phyloP scores from a whole-genome alignment of 1,140 invertebrate species.

The Heterodera carotae region DNA sequence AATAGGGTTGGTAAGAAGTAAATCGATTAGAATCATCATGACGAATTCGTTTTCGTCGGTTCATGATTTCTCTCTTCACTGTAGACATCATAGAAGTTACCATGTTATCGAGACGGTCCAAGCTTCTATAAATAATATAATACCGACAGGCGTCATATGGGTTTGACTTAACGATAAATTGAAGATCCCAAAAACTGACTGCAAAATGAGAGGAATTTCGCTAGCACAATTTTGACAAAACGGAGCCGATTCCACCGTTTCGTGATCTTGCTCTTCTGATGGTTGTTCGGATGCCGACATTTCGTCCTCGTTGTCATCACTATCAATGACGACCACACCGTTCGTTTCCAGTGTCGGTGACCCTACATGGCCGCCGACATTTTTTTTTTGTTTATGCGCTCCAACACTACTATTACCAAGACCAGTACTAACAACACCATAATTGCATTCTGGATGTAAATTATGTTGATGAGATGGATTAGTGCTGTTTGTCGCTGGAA shows the following conservation, averaged over 20 bases:
- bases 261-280: not conserved
- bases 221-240: slow-evolving; percentile 34
- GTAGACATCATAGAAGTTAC: slow-evolving; percentile 17
- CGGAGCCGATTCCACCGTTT: not conserved
- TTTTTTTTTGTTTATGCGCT: slow-evolving; percentile 1
- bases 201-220: slow-evolving; percentile 25
- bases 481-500: not conserved
- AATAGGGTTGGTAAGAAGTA: too few species aligned
- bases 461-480: slow-evolving; percentile 1
- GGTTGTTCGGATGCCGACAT: too few species aligned
- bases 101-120: slow-evolving; percentile 25
- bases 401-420: not conserved
- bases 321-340: too few species aligned
- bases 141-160: too few species aligned
- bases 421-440: slow-evolving; percentile 2
- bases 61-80: not conserved
- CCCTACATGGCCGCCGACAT: not conserved
- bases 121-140: not conserved
- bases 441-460: too few species aligned
- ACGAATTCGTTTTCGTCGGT: not conserved
- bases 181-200: too few species aligned
- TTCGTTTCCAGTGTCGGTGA: not conserved
- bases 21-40: too few species aligned
- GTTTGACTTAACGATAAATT: too few species aligned
- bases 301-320: not conserved